Evolutionary conservation across 2,888 invertebrate species (phyloP).

Genomic region (Lycaena phlaeas): DNA sequence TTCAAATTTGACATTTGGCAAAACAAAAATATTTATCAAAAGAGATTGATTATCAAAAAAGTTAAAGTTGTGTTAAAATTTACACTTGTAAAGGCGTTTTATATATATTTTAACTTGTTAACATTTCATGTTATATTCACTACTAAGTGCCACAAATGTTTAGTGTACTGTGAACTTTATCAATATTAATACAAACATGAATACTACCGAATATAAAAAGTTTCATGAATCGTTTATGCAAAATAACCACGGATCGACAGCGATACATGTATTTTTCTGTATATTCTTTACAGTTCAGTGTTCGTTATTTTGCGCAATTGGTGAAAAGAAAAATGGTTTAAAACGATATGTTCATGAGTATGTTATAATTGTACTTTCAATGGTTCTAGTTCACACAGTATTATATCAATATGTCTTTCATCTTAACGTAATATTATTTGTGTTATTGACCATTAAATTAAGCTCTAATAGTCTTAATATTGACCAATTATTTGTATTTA

Average conservation of each 20-base stretch:
- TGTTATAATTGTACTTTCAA: slow-evolving; percentile 64
- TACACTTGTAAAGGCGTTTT: too few relatives aligned
- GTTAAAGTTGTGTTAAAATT: too few relatives aligned
- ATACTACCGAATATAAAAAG: slow-evolving; percentile 48
- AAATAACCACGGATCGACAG: slow-evolving; percentile 68
- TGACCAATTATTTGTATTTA: slow-evolving; percentile 15
- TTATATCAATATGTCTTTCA: slow-evolving; percentile 41
- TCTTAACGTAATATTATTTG: slow-evolving; percentile 36
- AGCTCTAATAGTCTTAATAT: slow-evolving; percentile 8
- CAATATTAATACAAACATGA: too few relatives aligned
- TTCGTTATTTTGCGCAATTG: slow-evolving; percentile 35
- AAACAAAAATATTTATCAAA: too few relatives aligned
- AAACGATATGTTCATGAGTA: slow-evolving; percentile 68
- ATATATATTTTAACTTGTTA: too few relatives aligned
- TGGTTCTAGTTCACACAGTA: slow-evolving; percentile 72
- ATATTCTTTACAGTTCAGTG: slow-evolving; percentile 54
- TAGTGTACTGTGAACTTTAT: too few relatives aligned
- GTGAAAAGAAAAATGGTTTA: slow-evolving; percentile 19
- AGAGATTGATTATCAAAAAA: too few relatives aligned
- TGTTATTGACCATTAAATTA: slow-evolving; percentile 30
- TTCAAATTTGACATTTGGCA: too few relatives aligned
- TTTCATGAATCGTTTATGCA: slow-evolving; percentile 69
- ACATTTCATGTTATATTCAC: too few relatives aligned
- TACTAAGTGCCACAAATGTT: too few relatives aligned
- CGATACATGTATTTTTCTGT: slow-evolving; percentile 59